Evolutionary conservation across 2,888 invertebrate species (phyloP).

Genomic region (Eupithecia tripunctaria): DNA sequence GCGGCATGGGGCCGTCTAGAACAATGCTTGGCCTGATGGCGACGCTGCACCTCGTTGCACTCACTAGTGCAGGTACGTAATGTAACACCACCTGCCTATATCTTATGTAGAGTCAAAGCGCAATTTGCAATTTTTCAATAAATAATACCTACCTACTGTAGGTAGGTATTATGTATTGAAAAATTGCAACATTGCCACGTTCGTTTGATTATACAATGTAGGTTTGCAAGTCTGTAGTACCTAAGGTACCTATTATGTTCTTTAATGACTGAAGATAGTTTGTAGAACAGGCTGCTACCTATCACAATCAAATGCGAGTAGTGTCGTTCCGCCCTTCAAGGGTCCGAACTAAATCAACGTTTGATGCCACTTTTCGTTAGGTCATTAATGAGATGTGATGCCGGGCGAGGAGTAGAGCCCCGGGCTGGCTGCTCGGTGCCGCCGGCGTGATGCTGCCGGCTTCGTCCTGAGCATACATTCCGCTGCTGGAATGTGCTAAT

Average conservation of each 20-base stretch:
- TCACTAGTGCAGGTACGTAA: constrained; percentile 65
- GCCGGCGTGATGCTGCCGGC: neutral
- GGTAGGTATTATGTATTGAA: neutral
- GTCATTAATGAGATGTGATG: neutral
- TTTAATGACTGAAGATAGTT: neutral
- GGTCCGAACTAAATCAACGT: too few species aligned
- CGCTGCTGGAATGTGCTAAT: constrained; percentile 19
- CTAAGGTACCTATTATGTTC: neutral
- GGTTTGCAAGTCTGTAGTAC: neutral
- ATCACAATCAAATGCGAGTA: too few species aligned
- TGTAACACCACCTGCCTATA: too few species aligned
- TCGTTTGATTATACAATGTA: neutral
- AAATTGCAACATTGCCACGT: neutral
- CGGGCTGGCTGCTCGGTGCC: neutral
- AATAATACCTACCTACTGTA: too few species aligned
- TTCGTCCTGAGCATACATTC: constrained; percentile 15
- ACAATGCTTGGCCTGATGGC: constrained; percentile 52
- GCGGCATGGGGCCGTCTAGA: constrained; percentile 66
- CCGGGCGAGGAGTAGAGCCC: neutral
- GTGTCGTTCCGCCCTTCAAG: too few species aligned
- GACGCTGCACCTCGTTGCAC: constrained; percentile 50
- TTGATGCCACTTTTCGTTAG: neutral
- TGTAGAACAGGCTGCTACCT: neutral
- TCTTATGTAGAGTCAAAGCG: too few species aligned
- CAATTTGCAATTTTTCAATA: too few species aligned